Evolutionary conservation across 2,113 vertebrate genomes (phyloP), one percentile per base, ranked within the genome.

Genomic region (Nibea albiflora): DNA sequence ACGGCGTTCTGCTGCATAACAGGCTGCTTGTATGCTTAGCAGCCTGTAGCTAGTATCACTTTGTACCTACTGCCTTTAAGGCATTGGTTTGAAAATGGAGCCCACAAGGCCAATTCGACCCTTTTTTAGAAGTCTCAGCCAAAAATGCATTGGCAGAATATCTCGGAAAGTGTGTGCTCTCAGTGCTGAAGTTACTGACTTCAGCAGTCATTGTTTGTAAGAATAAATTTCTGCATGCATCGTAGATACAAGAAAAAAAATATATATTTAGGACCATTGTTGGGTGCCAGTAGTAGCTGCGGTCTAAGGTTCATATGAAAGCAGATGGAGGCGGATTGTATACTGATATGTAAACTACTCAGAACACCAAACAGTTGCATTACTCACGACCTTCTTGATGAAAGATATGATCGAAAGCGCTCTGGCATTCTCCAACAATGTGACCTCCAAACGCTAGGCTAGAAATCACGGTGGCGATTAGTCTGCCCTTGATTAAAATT

Each of bases 281-380:
- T 81, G 15, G 19, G 26, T 68, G 56, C 71, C 71, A 65, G 31
- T 31, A 22, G 4, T 12, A 39, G 69, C n/a, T 35, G 52, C 50
- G 73, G 76, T 82, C 72, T 16, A 15, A 62, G 72, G 88, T 68
- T 74, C 68, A 80, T 22, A 69, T 73, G 31, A 69, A 62, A 83
- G 72, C 80, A 85, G 73, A 83, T 68, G 79, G 82, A 81, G 76
- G 88, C 61, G 54, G 76, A 31, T 83, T 81, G 73, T 39, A 75
- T 81, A 68, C 77, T 78, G 35, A 49, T 49, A 82, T 60, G 19
- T 66, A 85, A 84, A 72, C 47, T 56, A 66, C 46, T 2, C 68
- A 74, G 46, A 84, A 31, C 60, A 69, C 71, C 31, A 44, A 75
- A 52, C 58, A 63, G 7, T 64, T 62, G 26, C 64, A 81, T 28